Percentiles rank a stretch among this genome's conserved stretches.
Conservation (phyloP, 2,797 vertebrate species). For the Hydrophis major region DNA sequence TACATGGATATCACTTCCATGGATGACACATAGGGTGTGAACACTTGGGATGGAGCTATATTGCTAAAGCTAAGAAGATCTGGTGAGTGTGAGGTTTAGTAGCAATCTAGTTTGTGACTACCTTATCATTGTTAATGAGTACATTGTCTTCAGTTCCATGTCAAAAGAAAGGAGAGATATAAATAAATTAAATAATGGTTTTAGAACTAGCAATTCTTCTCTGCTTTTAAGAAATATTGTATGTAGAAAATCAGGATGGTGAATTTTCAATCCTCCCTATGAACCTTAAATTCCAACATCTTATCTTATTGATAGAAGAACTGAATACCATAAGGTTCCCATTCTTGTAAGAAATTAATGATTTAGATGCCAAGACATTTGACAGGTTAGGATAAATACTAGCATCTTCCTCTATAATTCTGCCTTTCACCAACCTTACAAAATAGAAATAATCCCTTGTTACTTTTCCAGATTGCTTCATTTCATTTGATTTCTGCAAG, state of each 20-base stretch:
- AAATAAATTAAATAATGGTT: neutral
- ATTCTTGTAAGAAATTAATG: neutral
- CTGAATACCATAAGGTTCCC: neutral
- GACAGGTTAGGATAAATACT: neutral
- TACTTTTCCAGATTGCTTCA: conserved; percentile 47
- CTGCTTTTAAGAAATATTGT: neutral
- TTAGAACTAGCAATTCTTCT: neutral
- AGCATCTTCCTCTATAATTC: neutral
- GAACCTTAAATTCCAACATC: neutral
- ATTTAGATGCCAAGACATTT: neutral
- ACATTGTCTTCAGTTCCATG: neutral
- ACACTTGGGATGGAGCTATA: neutral
- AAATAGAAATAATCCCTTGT: neutral
- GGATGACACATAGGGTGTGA: neutral
- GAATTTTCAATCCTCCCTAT: neutral
- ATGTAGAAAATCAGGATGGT: neutral
- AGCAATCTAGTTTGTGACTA: neutral
- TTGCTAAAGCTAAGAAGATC: neutral
- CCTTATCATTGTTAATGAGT: neutral
- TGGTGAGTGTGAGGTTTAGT: neutral
- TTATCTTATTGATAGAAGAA: neutral
- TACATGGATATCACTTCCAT: neutral
- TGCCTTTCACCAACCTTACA: neutral
- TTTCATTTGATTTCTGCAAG: conserved; percentile 31
- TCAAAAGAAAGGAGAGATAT: neutral